Conservation (phyloP, 2,888 invertebrate genomes). For the Serrognathus titanus region DNA sequence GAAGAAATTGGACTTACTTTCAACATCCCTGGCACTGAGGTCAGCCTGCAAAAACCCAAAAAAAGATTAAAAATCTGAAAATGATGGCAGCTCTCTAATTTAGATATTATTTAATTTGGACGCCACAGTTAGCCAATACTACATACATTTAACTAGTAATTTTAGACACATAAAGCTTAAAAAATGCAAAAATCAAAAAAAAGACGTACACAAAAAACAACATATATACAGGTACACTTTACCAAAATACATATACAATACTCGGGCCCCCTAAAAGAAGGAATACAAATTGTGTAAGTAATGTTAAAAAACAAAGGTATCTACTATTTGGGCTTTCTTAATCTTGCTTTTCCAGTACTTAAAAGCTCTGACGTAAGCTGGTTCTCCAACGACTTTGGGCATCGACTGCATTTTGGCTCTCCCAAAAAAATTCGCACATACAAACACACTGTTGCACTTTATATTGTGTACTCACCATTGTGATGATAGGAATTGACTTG, state of each 20-base stretch:
- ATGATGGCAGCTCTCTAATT: background rate
- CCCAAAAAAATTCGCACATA: conserved; percentile 1
- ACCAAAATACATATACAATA: background rate
- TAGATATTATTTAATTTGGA: background rate
- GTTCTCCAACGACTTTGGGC: conserved; percentile 31
- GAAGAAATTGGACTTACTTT: conserved; percentile 67
- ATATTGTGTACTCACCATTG: conserved; percentile 22
- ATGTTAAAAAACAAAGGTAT: conserved; percentile 16
- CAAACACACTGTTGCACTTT: background rate
- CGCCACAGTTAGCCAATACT: background rate
- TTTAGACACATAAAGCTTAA: background rate
- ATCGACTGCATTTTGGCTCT: conserved; percentile 8
- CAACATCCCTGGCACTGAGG: conserved; percentile 82
- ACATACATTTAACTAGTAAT: background rate
- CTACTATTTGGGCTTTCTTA: conserved; percentile 45
- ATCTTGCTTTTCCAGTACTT: conserved; percentile 46
- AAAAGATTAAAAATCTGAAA: conserved; percentile 6
- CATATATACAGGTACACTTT: background rate
- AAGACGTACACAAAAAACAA: background rate
- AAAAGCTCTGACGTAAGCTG: conserved; percentile 41
- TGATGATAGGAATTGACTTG: conserved; percentile 47
- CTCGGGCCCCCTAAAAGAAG: background rate
- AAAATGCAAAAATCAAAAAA: background rate
- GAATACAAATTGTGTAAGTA: background rate
- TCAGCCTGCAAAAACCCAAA: conserved; percentile 68